Conservation (phyloP, 2,797 vertebrate genomes). For the Phyllotis vaccarum region DNA sequence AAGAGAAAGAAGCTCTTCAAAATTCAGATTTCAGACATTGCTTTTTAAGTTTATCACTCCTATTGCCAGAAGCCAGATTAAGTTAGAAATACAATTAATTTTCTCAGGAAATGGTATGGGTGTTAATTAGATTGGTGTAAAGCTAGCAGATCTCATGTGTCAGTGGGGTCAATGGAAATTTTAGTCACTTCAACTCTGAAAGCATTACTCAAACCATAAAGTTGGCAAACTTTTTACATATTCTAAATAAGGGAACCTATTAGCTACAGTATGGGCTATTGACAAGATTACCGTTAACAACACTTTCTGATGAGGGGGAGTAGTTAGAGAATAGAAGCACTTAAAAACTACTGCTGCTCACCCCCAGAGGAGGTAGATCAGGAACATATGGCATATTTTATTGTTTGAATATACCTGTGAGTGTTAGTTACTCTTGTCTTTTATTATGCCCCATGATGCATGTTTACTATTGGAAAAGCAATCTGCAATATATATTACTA, state of each 20-base stretch:
- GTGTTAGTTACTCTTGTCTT: background rate
- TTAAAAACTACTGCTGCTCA: conserved; percentile 21
- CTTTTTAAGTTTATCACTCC: conserved; percentile 51
- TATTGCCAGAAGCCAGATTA: conserved; percentile 59
- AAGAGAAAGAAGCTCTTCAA: conserved; percentile 14
- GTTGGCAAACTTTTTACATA: conserved; percentile 51
- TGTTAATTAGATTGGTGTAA: conserved; percentile 71
- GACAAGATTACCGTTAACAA: conserved; percentile 49
- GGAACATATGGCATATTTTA: conserved; percentile 22
- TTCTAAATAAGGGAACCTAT: conserved; percentile 48
- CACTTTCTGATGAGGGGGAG: background rate
- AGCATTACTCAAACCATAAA: conserved; percentile 29
- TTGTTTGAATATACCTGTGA: conserved; percentile 42
- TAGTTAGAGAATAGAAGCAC: background rate
- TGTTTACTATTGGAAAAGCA: conserved; percentile 46
- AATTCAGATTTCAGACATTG: conserved; percentile 53
- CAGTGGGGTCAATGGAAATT: conserved; percentile 60
- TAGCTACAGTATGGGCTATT: conserved; percentile 44
- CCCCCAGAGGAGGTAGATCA: background rate
- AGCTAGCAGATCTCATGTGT: conserved; percentile 38
- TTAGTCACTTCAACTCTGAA: conserved; percentile 50
- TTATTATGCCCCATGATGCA: background rate
- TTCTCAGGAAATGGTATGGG: conserved; percentile 55
- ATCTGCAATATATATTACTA: conserved; percentile 27
- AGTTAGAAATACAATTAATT: conserved; percentile 57